Evolutionary conservation across 2,888 invertebrate genomes (phyloP), one percentile per base, ranked within the genome.

Genomic region (Noctua comes): DNA sequence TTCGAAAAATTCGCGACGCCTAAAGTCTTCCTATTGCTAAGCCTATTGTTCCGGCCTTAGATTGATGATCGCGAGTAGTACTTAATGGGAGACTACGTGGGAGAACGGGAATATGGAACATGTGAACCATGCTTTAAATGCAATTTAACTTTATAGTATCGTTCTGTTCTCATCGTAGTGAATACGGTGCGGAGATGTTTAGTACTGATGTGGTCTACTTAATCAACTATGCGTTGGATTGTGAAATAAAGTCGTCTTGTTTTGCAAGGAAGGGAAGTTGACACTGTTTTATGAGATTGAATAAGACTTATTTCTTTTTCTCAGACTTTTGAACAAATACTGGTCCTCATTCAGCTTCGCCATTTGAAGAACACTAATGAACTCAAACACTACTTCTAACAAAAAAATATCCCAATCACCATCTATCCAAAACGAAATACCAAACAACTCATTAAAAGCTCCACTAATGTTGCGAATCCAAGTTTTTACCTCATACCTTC

Each of bases 21-120:
- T 83, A 57, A 76, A 77, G 74, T 77, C 85, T 76, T 77, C 77
- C 88, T 86, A 87, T 76, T 77, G 75, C 88, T 86, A 87, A 87
- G 85, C 66, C 90, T 89, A 94, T 95, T 95, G 95, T 95, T 94
- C 91, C 87, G 88, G 83, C 85, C 83, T 84, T 88, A 94, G 94
- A 94, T 95, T 94, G 93, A 95, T 95, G 92, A 92, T 87, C 88
- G 88, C 86, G 83, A 90, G 88, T 91, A 86, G 91, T 88, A 91
- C 87, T 90, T 93, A 93, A 91, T 91, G 89, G 88, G 88, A 91
- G 90, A 83, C 87, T 88, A 90, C 93, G 94, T 95, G 95, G 93
- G 95, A 96, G 92, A 94, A 91, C 88, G 79, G 90, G 79, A 92
- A 95, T 95, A 94, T 95, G 91, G 96, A 93, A 92, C 95, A 96